Base-by-base conservation (phyloP, 2,797 vertebrate genomes). In the Notamacropus eugenii region DNA sequence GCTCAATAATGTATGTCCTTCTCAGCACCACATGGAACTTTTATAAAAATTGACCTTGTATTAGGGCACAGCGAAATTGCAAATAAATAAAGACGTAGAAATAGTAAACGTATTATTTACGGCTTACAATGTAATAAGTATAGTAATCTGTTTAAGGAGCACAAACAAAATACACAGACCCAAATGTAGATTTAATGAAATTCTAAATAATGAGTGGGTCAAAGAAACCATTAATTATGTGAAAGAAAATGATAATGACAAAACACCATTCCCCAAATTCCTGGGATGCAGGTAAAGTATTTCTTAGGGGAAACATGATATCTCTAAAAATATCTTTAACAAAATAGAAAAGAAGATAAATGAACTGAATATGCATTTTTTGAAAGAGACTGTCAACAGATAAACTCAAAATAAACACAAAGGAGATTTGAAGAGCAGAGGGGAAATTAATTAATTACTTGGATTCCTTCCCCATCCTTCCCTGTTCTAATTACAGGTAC, bases 401-500 rank as follows among this genome's bases (percentile, higher is more conserved):
- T 87, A 67, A 62, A 62, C 82, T 91, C 91, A 92, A 93, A 90
- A 19, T 16, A 57, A 54, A 91, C 13, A 22, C 16, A 40, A 74
- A 22, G 40, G 19, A 12, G 94, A 6, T 82, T 90, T 91, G 55
- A 52, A 93, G 46, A 1, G 27, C 14, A n/a, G 19, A 31, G 57
- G 8, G 59, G 82, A 31, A 54, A 9, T 0, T 90, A 10, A 46
- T 9, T 92, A 54, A 55, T 94, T 54, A 94, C 90, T 22, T 50
- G 34, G 4, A 1, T 12, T 2, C 50, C 40, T 9, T 55, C 11
- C 34, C 3, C 91, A 56, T 19, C 4, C 50, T 29, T 92, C 56
- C 28, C 6, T 13, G 2, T 96, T 29, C 92, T 96, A 24, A 22
- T 94, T 96, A 0, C 98, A 99, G 99, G 99, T 99, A 92, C 99